A percentile compares a stretch with the other conserved stretches of the same genome.
These are phyloP conservation scores for Papilio xuthus DNA, from an alignment of 1,140 invertebrate genomes.

Conservation along the genomic window DNA sequence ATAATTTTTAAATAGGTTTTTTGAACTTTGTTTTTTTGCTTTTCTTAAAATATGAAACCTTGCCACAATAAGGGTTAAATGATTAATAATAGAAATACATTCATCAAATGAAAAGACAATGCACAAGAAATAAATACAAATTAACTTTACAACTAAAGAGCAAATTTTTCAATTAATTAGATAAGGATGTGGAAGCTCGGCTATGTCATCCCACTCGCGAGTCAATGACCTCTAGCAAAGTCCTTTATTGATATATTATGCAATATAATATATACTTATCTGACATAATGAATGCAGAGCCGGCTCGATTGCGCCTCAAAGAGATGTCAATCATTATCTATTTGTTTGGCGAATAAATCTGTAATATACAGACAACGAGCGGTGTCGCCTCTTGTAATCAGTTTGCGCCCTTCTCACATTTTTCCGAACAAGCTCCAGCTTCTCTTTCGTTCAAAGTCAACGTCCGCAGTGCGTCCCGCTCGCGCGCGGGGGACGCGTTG, in stretches of 20 bases:
- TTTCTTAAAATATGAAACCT: too few relatives aligned
- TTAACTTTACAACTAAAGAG: not conserved
- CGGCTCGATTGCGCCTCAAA: constrained; percentile 51
- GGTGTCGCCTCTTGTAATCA: constrained; percentile 58
- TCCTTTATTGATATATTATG: constrained; percentile 56
- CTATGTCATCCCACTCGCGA: not conserved
- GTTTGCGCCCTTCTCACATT: constrained; percentile 70
- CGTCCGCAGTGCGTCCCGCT: constrained; percentile 51
- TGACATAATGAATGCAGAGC: constrained; percentile 67
- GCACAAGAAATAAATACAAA: not conserved
- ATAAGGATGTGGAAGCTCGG: constrained; percentile 8
- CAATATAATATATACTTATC: constrained; percentile 60
- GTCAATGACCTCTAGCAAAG: constrained; percentile 63
- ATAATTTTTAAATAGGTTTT: too few relatives aligned
- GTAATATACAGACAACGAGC: constrained; percentile 52
- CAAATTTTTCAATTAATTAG: not conserved
- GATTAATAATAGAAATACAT: not conserved
- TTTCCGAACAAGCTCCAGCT: constrained; percentile 53
- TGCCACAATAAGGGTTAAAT: too few relatives aligned
- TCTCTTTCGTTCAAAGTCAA: constrained; percentile 43
- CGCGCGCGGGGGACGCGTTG: constrained; percentile 68
- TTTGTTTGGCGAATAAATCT: constrained; percentile 65
- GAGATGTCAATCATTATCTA: constrained; percentile 64
- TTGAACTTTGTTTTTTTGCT: too few relatives aligned
- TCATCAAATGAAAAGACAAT: not conserved